Evolutionary conservation across 1,140 invertebrate genomes (phyloP).

Genomic region (Drosophila sucinea): DNA sequence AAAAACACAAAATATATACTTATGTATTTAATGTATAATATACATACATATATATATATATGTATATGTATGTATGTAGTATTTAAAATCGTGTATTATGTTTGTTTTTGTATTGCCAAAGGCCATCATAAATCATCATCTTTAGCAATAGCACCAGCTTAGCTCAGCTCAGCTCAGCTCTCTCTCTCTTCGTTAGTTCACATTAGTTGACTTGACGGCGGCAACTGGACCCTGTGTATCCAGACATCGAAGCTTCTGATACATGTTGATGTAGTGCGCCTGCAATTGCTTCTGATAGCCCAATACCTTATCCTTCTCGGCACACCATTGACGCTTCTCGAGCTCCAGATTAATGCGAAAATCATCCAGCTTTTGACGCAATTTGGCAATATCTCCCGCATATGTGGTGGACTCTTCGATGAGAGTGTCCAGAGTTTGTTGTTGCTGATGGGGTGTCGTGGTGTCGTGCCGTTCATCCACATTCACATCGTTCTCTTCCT

Average conservation of each 20-base stretch:
- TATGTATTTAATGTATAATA: constrained; percentile 38
- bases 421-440: constrained; percentile 68
- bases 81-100: constrained; percentile 53
- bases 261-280: constrained; percentile 81
- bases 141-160: constrained; percentile 17
- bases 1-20: constrained; percentile 51
- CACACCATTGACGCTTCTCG: constrained; percentile 79
- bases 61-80: constrained; percentile 23
- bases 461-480: constrained; percentile 15
- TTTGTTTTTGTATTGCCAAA: constrained; percentile 12
- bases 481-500: background rate
- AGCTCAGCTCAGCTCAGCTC: background rate
- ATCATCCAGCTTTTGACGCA: constrained; percentile 73
- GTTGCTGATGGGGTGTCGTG: constrained; percentile 47
- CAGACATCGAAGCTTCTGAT: constrained; percentile 78
- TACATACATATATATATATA: background rate
- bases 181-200: constrained; percentile 19
- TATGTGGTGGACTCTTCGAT: constrained; percentile 79
- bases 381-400: constrained; percentile 77
- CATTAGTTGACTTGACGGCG: constrained; percentile 20
- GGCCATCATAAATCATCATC: background rate
- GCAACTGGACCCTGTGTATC: constrained; percentile 33
- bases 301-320: constrained; percentile 77
- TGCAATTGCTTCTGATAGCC: constrained; percentile 79
- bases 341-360: constrained; percentile 74